Percentiles rank a stretch among this genome's conserved stretches.
Evolutionary conservation across 2,888 invertebrate genomes (phyloP).

Genomic region (Vanessa cardui): DNA sequence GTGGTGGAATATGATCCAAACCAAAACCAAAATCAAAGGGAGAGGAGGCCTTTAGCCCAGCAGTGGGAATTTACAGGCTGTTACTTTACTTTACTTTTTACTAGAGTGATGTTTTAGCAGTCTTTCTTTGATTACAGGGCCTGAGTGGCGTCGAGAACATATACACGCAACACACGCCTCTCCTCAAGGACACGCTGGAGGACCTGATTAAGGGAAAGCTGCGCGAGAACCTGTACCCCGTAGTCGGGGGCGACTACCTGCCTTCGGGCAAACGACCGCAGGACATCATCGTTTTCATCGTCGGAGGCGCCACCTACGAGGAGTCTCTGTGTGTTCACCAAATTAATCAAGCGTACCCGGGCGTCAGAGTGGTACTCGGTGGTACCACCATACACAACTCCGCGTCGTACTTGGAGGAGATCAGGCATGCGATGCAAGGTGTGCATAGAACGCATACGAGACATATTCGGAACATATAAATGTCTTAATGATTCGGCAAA

Average conservation of each 20-base stretch:
- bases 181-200: constrained; percentile 94
- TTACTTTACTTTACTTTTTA: too few species aligned
- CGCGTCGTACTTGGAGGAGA: constrained; percentile 89
- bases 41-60: too few species aligned
- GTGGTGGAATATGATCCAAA: too few species aligned
- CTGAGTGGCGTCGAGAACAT: constrained; percentile 99
- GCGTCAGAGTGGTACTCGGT: constrained; percentile 91
- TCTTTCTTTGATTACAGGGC: constrained; percentile 73
- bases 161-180: constrained; percentile 98
- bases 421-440: constrained; percentile 86
- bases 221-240: constrained; percentile 93
- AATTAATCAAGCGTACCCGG: constrained; percentile 86
- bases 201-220: constrained; percentile 95
- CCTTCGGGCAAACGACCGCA: constrained; percentile 86
- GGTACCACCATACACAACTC: constrained; percentile 97
- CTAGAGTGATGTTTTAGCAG: too few species aligned
- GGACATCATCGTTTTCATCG: constrained; percentile 97
- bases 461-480: constrained; percentile 71
- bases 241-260: constrained; percentile 85
- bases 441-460: constrained; percentile 85
- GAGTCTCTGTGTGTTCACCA: constrained; percentile 94
- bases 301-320: constrained; percentile 98
- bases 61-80: too few species aligned
- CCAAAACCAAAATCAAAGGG: too few species aligned
- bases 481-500: neutral